Conservation (phyloP, 2,888 invertebrate genomes). For the Acleris holmiana region DNA sequence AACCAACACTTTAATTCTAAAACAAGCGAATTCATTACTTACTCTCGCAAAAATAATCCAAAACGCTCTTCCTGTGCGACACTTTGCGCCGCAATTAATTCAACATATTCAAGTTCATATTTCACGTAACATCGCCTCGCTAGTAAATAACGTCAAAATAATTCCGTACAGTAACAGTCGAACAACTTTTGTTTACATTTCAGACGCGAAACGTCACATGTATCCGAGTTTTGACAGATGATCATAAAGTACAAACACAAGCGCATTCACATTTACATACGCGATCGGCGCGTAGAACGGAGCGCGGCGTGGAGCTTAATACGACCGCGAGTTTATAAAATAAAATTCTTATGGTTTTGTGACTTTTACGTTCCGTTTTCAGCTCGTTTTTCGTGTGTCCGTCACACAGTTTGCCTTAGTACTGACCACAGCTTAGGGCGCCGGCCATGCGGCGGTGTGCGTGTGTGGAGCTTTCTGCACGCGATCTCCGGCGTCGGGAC, state of each 20-base stretch:
- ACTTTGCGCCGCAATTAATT: slow-evolving; percentile 71
- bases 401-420: slow-evolving; percentile 83
- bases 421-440: slow-evolving; percentile 85
- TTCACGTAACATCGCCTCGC: slow-evolving; percentile 67
- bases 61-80: slow-evolving; percentile 58
- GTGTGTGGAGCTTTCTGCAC: slow-evolving; percentile 83
- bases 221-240: slow-evolving; percentile 81
- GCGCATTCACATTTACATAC: slow-evolving; percentile 76
- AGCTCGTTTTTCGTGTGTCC: slow-evolving; percentile 84
- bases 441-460: slow-evolving; percentile 77
- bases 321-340: slow-evolving; percentile 41
- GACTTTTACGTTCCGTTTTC: slow-evolving; percentile 78
- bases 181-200: slow-evolving; percentile 81
- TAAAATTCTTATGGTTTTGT: slow-evolving; percentile 60
- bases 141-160: slow-evolving; percentile 73
- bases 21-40: slow-evolving; percentile 64
- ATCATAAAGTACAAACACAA: slow-evolving; percentile 77
- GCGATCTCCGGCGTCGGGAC: slow-evolving; percentile 77
- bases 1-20: slow-evolving; percentile 51
- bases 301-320: slow-evolving; percentile 49
- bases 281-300: slow-evolving; percentile 52
- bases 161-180: slow-evolving; percentile 56
- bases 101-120: slow-evolving; percentile 77
- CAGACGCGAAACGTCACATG: slow-evolving; percentile 80
- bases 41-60: slow-evolving; percentile 78